Conservation (phyloP, 2,888 invertebrate species). For the Mactromeris polynyma region DNA sequence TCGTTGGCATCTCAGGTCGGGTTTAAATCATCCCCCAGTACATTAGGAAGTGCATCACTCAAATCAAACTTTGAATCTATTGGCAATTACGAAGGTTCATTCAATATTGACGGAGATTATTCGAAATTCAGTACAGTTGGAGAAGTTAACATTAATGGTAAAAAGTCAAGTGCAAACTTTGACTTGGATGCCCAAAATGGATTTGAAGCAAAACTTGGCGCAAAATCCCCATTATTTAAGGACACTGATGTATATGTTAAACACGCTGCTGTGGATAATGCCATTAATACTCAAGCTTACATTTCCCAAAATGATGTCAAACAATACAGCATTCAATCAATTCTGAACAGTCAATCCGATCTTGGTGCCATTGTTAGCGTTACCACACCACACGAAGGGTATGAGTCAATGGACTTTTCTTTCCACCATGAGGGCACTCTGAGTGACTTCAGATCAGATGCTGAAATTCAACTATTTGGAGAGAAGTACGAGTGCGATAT, state of each 20-base stretch:
- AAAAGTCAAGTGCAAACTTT: constrained; percentile 28
- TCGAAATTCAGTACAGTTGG: constrained; percentile 40
- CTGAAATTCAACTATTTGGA: constrained; percentile 45
- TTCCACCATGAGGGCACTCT: constrained; percentile 54
- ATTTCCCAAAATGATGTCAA: constrained; percentile 33
- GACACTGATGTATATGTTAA: constrained; percentile 40
- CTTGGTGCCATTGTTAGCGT: constrained; percentile 33
- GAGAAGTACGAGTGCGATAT: constrained; percentile 60
- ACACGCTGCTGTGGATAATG: constrained; percentile 16
- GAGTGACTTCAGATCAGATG: constrained; percentile 62
- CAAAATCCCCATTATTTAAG: constrained; percentile 32
- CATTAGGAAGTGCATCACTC: constrained; percentile 40
- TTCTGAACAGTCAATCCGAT: constrained; percentile 43
- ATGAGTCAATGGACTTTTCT: constrained; percentile 48
- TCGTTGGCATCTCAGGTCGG: constrained; percentile 25
- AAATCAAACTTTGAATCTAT: constrained; percentile 44
- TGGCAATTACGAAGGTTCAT: constrained; percentile 41
- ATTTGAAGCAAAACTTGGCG: constrained; percentile 30
- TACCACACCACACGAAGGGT: constrained; percentile 59
- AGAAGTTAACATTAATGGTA: constrained; percentile 18
- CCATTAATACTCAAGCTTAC: constrained; percentile 27
- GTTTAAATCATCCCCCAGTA: constrained; percentile 20
- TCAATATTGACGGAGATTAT: constrained; percentile 15
- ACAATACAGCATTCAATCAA: constrained; percentile 49
- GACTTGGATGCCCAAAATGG: constrained; percentile 44